phyloP scores from a whole-genome alignment of 1,140 invertebrate genomes.

The Zaprionus capensis region DNA sequence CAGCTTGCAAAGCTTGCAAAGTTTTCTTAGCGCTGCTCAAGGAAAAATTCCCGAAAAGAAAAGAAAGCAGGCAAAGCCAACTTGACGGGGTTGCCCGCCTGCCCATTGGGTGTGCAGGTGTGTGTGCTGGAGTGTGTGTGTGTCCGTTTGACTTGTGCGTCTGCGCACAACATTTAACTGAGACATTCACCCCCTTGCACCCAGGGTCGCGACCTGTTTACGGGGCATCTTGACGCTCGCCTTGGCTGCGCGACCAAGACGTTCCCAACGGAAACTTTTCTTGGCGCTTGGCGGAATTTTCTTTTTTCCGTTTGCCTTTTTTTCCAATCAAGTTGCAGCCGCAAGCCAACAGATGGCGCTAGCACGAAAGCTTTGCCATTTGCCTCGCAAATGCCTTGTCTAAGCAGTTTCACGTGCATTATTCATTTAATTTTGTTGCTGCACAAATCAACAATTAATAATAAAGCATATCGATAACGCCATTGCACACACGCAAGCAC shows the following conservation, averaged over 20 bases:
- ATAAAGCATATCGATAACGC: constrained; percentile 19
- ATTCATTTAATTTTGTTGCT: constrained; percentile 3
- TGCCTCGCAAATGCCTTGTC: background rate
- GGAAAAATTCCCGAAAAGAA: constrained; percentile 45
- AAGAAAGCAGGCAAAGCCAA: constrained; percentile 16
- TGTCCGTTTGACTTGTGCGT: constrained; percentile 29
- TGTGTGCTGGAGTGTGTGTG: constrained; percentile 19
- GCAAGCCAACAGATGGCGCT: constrained; percentile 63
- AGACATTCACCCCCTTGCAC: constrained; percentile 61
- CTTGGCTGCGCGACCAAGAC: constrained; percentile 51
- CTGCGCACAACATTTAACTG: constrained; percentile 60
- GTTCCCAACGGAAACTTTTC: constrained; percentile 57
- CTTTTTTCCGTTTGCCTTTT: constrained; percentile 22
- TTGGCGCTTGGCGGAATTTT: constrained; percentile 33
- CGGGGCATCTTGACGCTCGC: constrained; percentile 39
- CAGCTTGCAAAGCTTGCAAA: constrained; percentile 60
- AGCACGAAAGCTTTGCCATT: constrained; percentile 56
- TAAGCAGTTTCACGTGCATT: background rate
- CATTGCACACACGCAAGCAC: constrained; percentile 23
- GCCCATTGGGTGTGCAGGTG: background rate
- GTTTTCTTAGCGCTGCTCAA: constrained; percentile 51
- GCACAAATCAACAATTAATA: background rate
- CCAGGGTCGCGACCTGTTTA: constrained; percentile 27
- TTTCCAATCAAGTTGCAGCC: constrained; percentile 13
- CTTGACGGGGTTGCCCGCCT: constrained; percentile 49